Base-by-base conservation (phyloP, 2,888 invertebrate species). In the Hyppa rectilinea region DNA sequence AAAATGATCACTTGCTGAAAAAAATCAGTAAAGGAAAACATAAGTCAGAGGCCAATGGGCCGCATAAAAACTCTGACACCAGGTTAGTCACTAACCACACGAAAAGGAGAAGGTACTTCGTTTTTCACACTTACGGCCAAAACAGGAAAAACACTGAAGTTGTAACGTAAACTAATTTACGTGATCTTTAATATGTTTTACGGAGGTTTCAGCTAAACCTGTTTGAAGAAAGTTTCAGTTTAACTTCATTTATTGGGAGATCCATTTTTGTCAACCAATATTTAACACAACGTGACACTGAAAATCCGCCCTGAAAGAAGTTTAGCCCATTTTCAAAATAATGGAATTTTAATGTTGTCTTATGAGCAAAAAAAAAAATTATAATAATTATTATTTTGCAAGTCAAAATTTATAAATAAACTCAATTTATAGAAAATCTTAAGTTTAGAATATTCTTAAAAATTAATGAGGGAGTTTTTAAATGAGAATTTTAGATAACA, bases 131-230 rank as follows among this genome's bases (percentile, higher is more conserved):
- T 7, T 26, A 26, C 10, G 12, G 2, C 6, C 23, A 20, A 23
- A 65, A 31, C 31, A n/a, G 12, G 6, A 23, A 53, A 23, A 4
- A 6, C 6, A 23, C 20, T 5, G 23, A 31, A 58, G 23, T 56
- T 71, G 26, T 1, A 23, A 14, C 31, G 31, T 56, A 26, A 47
- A 69, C 38, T 34, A 47, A 47, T 71, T 71, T 38, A 2, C 29
- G 20, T 36, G 23, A 55, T 38, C 14, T 34, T 23, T 43, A 43
- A 55, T 36, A 20, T 56, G 20, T 7, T 69, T 70, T 71, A 20
- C 23, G 9, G 47, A 58, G n/a, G 31, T 40, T 40, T 9, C 6
- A 6, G 9, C 17, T 59, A 49, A 49, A n/a, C 31, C 17, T 49
- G 38, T 40, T 49, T 26, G 12, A 40, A 49, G 12, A 40, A 49